These are phyloP conservation scores for Drosophila dunni DNA, from an alignment of 1,140 invertebrate genomes.

Conservation along the genomic window DNA sequence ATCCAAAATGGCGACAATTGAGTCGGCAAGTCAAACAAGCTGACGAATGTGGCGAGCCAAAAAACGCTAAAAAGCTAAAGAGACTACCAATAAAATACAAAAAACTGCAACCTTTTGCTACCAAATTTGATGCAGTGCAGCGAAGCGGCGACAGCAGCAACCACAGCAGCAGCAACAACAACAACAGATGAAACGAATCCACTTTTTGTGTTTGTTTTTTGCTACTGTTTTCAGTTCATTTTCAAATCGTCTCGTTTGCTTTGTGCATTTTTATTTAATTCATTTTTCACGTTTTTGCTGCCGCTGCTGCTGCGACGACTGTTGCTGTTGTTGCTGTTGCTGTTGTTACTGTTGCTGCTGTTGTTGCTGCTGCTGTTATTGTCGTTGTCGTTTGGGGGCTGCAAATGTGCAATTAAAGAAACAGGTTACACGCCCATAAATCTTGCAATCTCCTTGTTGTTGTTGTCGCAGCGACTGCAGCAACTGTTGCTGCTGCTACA, in stretches of 20 bases:
- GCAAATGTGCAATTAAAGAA: conserved; percentile 85
- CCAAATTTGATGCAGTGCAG: conserved; percentile 65
- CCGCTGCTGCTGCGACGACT: conserved; percentile 31
- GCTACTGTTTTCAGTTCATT: conserved; percentile 79
- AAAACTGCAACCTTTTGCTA: conserved; percentile 48
- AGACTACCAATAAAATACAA: not conserved
- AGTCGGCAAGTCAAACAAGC: conserved; percentile 19
- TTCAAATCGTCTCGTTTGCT: conserved; percentile 72
- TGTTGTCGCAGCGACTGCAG: conserved; percentile 24
- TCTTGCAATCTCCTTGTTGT: conserved; percentile 73
- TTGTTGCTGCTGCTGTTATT: conserved; percentile 32
- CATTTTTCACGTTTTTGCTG: conserved; percentile 72
- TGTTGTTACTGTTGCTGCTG: too few relatives aligned
- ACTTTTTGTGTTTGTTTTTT: conserved; percentile 62
- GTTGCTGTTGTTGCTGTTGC: too few relatives aligned
- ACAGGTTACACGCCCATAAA: conserved; percentile 84
- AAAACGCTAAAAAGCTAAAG: not conserved
- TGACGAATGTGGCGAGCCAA: conserved; percentile 25
- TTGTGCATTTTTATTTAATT: conserved; percentile 81
- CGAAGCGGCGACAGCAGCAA: conserved; percentile 54
- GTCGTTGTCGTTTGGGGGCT: conserved; percentile 72
- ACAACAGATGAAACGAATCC: conserved; percentile 53
- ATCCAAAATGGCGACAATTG: conserved; percentile 64
- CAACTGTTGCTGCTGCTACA: conserved; percentile 35
- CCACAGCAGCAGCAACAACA: conserved; percentile 21